These are phyloP conservation scores for Gibbula magus DNA, from an alignment of 2,888 invertebrate genomes.

Conservation along the genomic window DNA sequence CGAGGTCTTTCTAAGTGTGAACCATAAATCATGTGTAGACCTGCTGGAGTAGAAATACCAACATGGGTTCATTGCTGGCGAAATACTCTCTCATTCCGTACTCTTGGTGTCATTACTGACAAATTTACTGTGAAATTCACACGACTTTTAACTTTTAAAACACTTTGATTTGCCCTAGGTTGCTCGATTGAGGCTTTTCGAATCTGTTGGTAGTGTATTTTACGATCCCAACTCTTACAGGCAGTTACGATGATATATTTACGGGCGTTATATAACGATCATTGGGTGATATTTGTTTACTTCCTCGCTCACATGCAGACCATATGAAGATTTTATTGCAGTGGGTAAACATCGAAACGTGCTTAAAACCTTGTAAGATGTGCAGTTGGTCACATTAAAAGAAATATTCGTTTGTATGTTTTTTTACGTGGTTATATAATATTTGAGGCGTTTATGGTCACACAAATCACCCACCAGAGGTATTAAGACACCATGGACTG, in stretches of 20 bases:
- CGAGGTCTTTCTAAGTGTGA: neutral
- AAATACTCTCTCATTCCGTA: neutral
- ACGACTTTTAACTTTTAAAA: slow-evolving; percentile 11
- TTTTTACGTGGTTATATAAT: slow-evolving; percentile 6
- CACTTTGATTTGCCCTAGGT: neutral
- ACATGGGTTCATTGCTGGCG: slow-evolving; percentile 11
- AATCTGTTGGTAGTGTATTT: neutral
- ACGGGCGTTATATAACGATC: neutral
- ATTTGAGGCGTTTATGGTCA: neutral
- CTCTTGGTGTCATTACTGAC: neutral
- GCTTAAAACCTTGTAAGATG: neutral
- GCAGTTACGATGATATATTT: neutral
- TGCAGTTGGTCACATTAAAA: neutral
- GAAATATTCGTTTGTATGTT: neutral
- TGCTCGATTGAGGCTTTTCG: neutral
- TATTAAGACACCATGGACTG: neutral
- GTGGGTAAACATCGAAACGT: neutral
- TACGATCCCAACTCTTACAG: neutral
- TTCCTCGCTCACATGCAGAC: neutral
- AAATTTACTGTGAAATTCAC: slow-evolving; percentile 13
- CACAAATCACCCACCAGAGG: neutral
- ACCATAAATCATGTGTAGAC: neutral
- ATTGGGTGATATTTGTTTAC: slow-evolving; percentile 11
- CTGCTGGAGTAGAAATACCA: neutral
- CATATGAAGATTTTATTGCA: neutral